A percentile compares a stretch with the other conserved stretches of the same genome.
Evolutionary conservation across 2,113 vertebrate species (phyloP).

Genomic region (Larimichthys crocea): DNA sequence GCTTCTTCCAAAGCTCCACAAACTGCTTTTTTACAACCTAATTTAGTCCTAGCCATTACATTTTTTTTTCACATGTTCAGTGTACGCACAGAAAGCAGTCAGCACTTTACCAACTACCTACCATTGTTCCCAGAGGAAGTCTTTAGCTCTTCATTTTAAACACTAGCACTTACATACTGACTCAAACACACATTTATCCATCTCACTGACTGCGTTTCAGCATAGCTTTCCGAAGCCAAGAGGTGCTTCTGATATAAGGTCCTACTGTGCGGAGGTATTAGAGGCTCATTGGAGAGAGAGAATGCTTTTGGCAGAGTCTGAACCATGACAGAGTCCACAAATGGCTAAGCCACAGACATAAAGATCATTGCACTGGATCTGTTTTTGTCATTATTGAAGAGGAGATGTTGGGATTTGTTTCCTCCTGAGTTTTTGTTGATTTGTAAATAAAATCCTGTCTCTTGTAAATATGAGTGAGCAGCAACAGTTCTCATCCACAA

Average conservation of each 20-base stretch:
- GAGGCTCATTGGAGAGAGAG: constrained; percentile 41
- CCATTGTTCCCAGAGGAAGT: not conserved
- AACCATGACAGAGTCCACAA: constrained; percentile 50
- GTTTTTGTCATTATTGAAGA: constrained; percentile 29
- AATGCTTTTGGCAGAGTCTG: constrained; percentile 47
- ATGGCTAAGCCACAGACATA: constrained; percentile 61
- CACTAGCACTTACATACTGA: not conserved
- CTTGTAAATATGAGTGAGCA: constrained; percentile 14
- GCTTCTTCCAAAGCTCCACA: constrained; percentile 10
- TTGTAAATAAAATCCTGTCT: not conserved
- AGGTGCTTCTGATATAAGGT: constrained; percentile 43
- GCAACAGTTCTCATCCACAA: constrained; percentile 29
- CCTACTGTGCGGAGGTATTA: constrained; percentile 40
- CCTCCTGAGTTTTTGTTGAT: constrained; percentile 12
- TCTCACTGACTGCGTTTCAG: constrained; percentile 17
- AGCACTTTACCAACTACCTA: not conserved
- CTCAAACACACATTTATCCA: constrained; percentile 10
- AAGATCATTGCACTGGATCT: constrained; percentile 27
- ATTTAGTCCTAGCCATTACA: not conserved
- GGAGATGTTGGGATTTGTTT: constrained; percentile 23
- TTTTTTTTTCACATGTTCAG: constrained; percentile 2
- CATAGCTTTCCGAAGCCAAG: constrained; percentile 16
- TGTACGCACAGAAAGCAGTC: not conserved
- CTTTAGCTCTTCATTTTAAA: not conserved
- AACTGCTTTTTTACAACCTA: not conserved